phyloP scores from a whole-genome alignment of 2,888 invertebrate genomes.

The Hyposoter dolosus region DNA sequence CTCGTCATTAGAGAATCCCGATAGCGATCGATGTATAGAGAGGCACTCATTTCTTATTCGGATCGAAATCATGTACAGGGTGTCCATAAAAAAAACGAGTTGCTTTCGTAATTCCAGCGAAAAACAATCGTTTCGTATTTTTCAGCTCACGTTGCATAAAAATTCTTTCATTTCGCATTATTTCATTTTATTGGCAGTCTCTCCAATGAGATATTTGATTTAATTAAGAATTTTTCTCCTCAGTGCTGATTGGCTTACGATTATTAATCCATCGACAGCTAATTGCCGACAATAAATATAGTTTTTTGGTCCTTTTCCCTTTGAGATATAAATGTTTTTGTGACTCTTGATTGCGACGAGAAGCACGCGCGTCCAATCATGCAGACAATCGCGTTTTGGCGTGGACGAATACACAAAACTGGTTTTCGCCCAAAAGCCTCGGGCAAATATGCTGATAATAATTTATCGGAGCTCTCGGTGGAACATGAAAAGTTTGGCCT shows the following conservation, averaged over 20 bases:
- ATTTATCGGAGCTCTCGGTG: constrained; percentile 29
- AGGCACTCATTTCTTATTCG: constrained; percentile 53
- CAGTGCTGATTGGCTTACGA: not conserved
- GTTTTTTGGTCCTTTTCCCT: not conserved
- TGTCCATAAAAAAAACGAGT: not conserved
- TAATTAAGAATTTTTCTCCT: not conserved
- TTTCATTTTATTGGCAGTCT: not conserved
- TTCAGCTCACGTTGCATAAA: not conserved
- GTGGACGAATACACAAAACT: constrained; percentile 28
- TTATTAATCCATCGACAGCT: not conserved
- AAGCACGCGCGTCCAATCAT: constrained; percentile 19
- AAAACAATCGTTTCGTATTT: not conserved
- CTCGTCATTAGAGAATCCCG: constrained; percentile 68
- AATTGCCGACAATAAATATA: not conserved
- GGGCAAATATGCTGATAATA: constrained; percentile 37
- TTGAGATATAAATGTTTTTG: constrained; percentile 11
- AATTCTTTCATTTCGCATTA: not conserved
- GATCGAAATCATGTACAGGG: constrained; percentile 16
- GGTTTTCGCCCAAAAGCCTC: constrained; percentile 12
- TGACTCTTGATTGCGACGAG: not conserved
- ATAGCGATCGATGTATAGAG: constrained; percentile 66
- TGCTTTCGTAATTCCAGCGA: not conserved
- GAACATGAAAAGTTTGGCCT: constrained; percentile 20
- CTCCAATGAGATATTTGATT: not conserved
- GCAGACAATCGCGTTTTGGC: constrained; percentile 22